These are phyloP conservation scores for Microcaecilia unicolor DNA, from an alignment of 2,797 vertebrate genomes.

Conservation along the genomic window DNA sequence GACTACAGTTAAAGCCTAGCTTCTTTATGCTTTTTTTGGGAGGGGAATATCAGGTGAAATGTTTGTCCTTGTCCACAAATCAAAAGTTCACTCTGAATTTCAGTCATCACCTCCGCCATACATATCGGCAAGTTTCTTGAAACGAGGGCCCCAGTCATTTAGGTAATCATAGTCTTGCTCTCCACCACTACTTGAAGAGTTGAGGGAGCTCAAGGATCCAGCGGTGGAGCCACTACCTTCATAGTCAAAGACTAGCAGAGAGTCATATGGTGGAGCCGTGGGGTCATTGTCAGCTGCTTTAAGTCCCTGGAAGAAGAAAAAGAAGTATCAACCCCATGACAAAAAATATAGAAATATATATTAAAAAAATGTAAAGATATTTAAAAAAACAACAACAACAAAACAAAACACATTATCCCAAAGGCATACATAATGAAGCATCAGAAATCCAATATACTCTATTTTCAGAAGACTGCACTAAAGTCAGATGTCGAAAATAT, in stretches of 20 bases:
- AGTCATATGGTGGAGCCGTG: conserved; percentile 93
- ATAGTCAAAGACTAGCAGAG: conserved; percentile 95
- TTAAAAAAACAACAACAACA: no score
- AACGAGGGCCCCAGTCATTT: conserved; percentile 96
- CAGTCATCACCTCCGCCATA: conserved; percentile 91
- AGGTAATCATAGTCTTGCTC: conserved; percentile 98
- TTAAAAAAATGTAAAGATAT: no score
- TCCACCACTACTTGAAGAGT: conserved; percentile 92
- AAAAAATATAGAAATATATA: no score
- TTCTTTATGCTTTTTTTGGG: conserved; percentile 75
- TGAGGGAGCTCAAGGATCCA: conserved; percentile 93
- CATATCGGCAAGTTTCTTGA: conserved; percentile 98
- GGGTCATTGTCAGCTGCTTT: conserved; percentile 97
- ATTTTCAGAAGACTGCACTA: no score
- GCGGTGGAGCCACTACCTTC: conserved; percentile 94
- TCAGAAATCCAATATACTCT: no score
- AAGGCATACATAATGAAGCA: no score
- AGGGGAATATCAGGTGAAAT: conserved; percentile 81
- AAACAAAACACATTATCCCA: no score
- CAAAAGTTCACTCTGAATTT: conserved; percentile 55
- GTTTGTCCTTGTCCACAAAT: conserved; percentile 80
- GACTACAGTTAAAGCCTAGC: conserved; percentile 97
- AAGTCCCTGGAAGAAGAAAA: conserved; percentile 66
- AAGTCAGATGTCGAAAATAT: no score
- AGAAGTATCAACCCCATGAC: no score